These are phyloP conservation scores for Apostichopus japonicus DNA, from an alignment of 35 echinoderm and acorn worm genomes.

Conservation along the genomic window DNA sequence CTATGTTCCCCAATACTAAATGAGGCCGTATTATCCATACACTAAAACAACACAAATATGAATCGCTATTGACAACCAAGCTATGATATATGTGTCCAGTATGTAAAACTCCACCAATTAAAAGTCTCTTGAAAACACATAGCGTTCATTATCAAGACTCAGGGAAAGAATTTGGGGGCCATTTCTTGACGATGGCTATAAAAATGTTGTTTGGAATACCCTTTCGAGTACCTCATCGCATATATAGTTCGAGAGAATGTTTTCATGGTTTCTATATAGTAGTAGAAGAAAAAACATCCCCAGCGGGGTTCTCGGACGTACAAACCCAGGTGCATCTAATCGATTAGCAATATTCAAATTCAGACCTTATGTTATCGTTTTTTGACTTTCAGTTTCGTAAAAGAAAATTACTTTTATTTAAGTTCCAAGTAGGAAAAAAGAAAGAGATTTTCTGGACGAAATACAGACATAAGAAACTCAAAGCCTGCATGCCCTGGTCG, in stretches of 20 bases:
- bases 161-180: too few relatives aligned
- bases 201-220: neutral
- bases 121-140: too few relatives aligned
- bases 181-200: neutral
- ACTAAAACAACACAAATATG: too few relatives aligned
- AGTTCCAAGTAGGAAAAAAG: neutral
- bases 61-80: too few relatives aligned
- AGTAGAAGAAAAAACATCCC: neutral
- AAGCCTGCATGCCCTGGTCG: neutral
- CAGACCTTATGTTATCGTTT: neutral
- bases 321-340: neutral
- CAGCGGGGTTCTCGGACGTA: neutral
- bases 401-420: neutral
- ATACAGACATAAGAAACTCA: too few relatives aligned
- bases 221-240: neutral
- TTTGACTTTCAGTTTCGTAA: neutral
- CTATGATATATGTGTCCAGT: too few relatives aligned
- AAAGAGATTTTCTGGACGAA: neutral
- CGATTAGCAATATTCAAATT: constrained; percentile 1
- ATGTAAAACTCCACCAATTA: too few relatives aligned
- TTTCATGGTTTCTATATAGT: neutral
- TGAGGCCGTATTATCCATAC: too few relatives aligned
- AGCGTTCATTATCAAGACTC: too few relatives aligned
- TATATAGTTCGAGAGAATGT: neutral
- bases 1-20: too few relatives aligned